Evolutionary conservation across 2,797 vertebrate genomes (phyloP), one percentile per base, ranked within the genome.

Genomic region (Anas bahamensis): DNA sequence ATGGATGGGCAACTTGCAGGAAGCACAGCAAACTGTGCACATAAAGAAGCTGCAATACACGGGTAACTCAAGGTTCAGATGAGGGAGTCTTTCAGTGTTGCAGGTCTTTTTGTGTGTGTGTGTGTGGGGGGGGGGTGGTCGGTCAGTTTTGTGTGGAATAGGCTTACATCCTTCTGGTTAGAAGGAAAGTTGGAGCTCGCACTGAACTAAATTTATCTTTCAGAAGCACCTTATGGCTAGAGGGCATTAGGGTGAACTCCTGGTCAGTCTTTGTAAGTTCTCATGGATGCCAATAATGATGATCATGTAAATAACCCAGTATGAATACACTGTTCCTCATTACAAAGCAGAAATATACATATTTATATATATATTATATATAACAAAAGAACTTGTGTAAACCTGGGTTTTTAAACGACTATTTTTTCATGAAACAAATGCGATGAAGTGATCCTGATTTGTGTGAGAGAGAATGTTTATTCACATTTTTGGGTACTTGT

Each of bases 31-130:
- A 46, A n/a, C 7, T 18, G 5, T 1, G 2, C 10, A 5, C 15
- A 26, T 0, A 0, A 39, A 12, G n/a, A 8, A 37, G 9, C 22
- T 57, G 18, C 8, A 37, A 5, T 2, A 0, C 3, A 8, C 7
- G 5, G 59, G 28, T 35, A 69, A n/a, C 26, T 13, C 39, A 17
- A 24, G n/a, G 16, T 66, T 46, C 6, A 0, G 35, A 18, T 53
- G 50, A 33, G 44, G 39, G 28, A 29, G 9, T 68, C 6, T 56
- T 59, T 70, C 64, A 17, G 1, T 10, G 2, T 41, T 64, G 4
- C 55, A 15, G 10, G 50, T 28, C 19, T 18, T 23, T 17, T 6
- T 4, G 29, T 46, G 46, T 46, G 46, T 48, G 46, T 48, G 48
- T 24, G 48, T 14, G 48, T 3, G 12, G 35, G 10, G 53, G 24